These are phyloP conservation scores for Pammene fasciana DNA, from an alignment of 2,888 invertebrate species.

Conservation along the genomic window DNA sequence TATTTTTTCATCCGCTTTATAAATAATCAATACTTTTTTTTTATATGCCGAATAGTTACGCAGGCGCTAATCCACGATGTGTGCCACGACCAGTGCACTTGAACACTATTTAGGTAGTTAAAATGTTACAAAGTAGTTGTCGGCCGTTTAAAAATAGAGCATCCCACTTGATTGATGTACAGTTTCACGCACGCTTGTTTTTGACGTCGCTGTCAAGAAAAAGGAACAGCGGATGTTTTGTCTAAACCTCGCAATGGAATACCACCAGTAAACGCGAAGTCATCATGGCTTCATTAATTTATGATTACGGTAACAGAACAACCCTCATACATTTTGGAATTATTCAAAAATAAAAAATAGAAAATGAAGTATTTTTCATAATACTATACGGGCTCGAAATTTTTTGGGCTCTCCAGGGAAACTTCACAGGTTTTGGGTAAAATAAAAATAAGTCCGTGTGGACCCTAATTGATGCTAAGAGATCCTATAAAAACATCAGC, in stretches of 20 bases:
- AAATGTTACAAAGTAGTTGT: constrained; percentile 48
- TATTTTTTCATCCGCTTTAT: too few species aligned
- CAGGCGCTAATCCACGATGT: constrained; percentile 5
- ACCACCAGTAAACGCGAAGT: constrained; percentile 51
- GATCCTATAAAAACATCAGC: too few species aligned
- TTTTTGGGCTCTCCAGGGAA: too few species aligned
- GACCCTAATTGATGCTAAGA: too few species aligned
- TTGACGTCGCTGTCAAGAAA: constrained; percentile 73
- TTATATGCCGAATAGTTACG: too few species aligned
- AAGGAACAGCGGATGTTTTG: constrained; percentile 64
- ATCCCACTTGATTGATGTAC: constrained; percentile 74
- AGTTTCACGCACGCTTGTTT: constrained; percentile 72
- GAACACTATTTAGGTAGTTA: constrained; percentile 23
- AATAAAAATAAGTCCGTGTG: constrained; percentile 44
- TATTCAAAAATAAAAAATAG: too few species aligned
- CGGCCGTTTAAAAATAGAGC: constrained; percentile 68
- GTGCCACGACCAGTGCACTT: constrained; percentile 31
- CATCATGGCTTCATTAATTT: constrained; percentile 53
- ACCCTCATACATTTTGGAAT: too few species aligned
- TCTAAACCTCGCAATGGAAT: constrained; percentile 65
- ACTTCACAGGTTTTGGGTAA: too few species aligned
- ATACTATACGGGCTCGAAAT: too few species aligned
- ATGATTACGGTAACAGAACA: constrained; percentile 61
- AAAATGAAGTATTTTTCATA: too few species aligned
- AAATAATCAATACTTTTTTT: too few species aligned